Evolutionary conservation across 2,797 vertebrate genomes (phyloP), one percentile per base, ranked within the genome.

Genomic region (Coreius guichenoti): DNA sequence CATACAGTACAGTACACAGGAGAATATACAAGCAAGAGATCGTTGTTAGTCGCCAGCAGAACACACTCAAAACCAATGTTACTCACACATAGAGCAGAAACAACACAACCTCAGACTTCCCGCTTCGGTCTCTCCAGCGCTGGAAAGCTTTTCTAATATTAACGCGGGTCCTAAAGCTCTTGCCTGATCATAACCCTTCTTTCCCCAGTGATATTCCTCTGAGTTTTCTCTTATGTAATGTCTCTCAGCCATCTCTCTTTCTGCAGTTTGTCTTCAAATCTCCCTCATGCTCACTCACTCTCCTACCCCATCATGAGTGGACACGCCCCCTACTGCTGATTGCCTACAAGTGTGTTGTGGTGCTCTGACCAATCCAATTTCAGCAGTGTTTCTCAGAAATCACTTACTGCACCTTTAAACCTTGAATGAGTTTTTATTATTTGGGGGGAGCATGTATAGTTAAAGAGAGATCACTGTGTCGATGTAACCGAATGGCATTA

Each of bases 401-500:
- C 14, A 1, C 6, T 65, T 17, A 31, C 26, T 29, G 26, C 26
- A 63, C 26, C 61, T 65, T 31, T 45, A 73, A 61, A 73, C 69
- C 21, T 47, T 31, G 36, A 70, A 72, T 29, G 26, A 45, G 4
- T 81, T 63, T 11, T 23, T 63, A 74, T 63, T 21, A 31, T 82
- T 49, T 74, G 33, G 39, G 69, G 29, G 16, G 61, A 63, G 39
- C 8, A 31, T 8, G 23, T 47, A n/a, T 36, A 49, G 4, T 61
- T 63, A 61, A 75, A 65, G 43, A 75, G 31, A 29, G 43, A 65
- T 75, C 39, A 49, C 70, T 63, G 19, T 63, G 16, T 33, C 31
- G 8, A 72, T 49, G 56, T 33, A 65, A 74, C 43, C 26, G 39
- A 65, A 83, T 83, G 58, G 13, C 58, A 67, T 67, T 75, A 63